Percentiles rank a stretch among this genome's conserved stretches.
phyloP scores from a whole-genome alignment of 2,113 vertebrate species.

The Echinops telfairi region DNA sequence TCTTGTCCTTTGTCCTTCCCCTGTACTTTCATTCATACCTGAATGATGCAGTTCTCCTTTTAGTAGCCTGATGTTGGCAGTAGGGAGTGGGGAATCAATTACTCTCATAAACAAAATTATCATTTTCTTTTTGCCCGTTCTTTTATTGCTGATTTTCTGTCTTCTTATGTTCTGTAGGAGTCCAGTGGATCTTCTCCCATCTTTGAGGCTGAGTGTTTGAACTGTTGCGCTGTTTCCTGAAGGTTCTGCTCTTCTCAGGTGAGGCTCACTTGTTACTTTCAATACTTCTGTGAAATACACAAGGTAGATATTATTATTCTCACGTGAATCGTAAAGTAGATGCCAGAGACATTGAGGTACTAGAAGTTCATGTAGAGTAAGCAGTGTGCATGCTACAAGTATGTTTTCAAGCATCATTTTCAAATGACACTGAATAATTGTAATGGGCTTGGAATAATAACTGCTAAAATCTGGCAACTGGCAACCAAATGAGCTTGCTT shows the following conservation, averaged over 20 bases:
- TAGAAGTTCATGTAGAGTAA: neutral
- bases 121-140: neutral
- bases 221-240: neutral
- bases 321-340: slow-evolving; percentile 9
- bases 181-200: neutral
- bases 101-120: neutral
- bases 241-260: neutral
- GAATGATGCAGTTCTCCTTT: neutral
- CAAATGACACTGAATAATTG: slow-evolving; percentile 1
- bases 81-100: neutral
- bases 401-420: slow-evolving; percentile 34
- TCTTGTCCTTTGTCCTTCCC: neutral
- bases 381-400: neutral
- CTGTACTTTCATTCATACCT: neutral
- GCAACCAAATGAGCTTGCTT: neutral
- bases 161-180: neutral
- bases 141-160: neutral
- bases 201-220: neutral
- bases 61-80: neutral
- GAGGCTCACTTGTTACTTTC: slow-evolving; percentile 45
- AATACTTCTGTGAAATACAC: neutral
- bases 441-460: neutral
- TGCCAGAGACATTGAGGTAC: neutral
- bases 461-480: slow-evolving; percentile 9
- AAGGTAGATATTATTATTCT: neutral